These are phyloP conservation scores for Brachyptera putata DNA, from an alignment of 2,888 invertebrate genomes.

Conservation along the genomic window DNA sequence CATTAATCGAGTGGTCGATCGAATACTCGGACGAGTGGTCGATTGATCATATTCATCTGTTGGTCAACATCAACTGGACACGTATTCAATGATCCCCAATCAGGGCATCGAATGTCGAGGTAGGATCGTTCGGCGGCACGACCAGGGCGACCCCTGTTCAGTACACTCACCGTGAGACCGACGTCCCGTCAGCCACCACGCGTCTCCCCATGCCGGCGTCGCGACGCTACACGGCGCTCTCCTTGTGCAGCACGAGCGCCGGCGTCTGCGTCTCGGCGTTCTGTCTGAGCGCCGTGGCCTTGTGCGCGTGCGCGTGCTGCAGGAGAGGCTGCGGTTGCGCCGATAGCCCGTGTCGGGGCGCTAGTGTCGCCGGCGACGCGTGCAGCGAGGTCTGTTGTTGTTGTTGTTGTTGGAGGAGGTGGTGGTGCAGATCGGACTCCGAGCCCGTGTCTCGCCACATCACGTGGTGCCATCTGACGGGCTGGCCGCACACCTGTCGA, in stretches of 20 bases:
- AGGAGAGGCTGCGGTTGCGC: not conserved
- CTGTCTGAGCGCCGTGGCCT: constrained; percentile 24
- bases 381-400: not conserved
- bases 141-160: too few species aligned
- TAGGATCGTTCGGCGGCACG: too few species aligned
- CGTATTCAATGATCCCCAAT: too few species aligned
- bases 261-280: constrained; percentile 34
- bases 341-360: too few species aligned
- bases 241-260: constrained; percentile 30
- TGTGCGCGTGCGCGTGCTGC: not conserved
- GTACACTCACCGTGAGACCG: too few species aligned
- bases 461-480: constrained; percentile 28
- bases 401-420: not conserved
- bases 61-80: too few species aligned
- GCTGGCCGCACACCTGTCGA: not conserved
- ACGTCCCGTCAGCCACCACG: too few species aligned
- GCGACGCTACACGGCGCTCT: constrained; percentile 33
- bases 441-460: constrained; percentile 23
- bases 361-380: not conserved
- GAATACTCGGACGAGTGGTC: too few species aligned
- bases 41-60: too few species aligned
- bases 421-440: not conserved
- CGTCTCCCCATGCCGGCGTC: too few species aligned
- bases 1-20: too few species aligned
- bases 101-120: too few species aligned